These are phyloP conservation scores for Platorchestia sp. DNA, from an alignment of 1,140 invertebrate species.

Conservation along the genomic window DNA sequence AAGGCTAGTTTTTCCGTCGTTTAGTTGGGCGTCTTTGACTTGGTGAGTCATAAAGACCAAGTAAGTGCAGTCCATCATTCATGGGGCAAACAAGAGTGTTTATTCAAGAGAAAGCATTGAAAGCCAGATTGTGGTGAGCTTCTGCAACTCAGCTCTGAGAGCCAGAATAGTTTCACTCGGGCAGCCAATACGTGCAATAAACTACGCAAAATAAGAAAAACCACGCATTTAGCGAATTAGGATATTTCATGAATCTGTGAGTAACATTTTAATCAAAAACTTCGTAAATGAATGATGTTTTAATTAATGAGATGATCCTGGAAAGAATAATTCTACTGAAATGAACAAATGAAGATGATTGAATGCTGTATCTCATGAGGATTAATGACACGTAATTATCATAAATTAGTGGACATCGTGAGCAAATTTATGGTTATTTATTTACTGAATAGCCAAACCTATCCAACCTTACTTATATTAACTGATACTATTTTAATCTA, in stretches of 20 bases:
- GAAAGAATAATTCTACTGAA: too few species aligned
- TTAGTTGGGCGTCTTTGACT: not conserved
- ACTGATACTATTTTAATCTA: too few species aligned
- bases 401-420: too few species aligned
- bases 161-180: not conserved
- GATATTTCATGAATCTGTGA: not conserved
- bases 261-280: too few species aligned
- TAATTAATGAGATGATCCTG: too few species aligned
- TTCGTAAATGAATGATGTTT: too few species aligned
- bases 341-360: too few species aligned
- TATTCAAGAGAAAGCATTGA: not conserved
- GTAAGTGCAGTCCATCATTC: slow-evolving; percentile 7
- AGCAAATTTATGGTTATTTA: too few species aligned
- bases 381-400: too few species aligned
- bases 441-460: too few species aligned
- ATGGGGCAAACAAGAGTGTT: slow-evolving; percentile 20
- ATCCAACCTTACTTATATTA: too few species aligned
- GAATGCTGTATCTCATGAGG: too few species aligned
- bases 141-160: not conserved
- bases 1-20: slow-evolving; percentile 26
- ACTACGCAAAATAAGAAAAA: not conserved
- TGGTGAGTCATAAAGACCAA: not conserved
- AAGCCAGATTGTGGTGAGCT: slow-evolving; percentile 18
- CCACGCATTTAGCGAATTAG: not conserved
- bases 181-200: not conserved